These are phyloP conservation scores for Xylota segnis DNA, from an alignment of 2,888 invertebrate genomes.

Conservation along the genomic window DNA sequence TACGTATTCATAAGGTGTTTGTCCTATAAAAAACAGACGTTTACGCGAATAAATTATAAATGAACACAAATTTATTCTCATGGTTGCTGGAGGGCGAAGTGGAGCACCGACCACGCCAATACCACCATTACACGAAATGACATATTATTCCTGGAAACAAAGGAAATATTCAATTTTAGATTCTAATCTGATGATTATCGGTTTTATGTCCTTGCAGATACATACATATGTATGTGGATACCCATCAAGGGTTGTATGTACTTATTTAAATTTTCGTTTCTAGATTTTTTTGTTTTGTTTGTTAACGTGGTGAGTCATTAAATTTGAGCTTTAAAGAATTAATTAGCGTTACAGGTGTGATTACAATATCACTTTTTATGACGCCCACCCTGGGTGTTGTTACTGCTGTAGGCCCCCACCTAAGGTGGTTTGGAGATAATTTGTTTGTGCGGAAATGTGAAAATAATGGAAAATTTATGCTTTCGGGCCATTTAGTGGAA, in stretches of 20 bases:
- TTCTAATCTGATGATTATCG: constrained; percentile 68
- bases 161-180: constrained; percentile 33
- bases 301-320: constrained; percentile 54
- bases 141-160: constrained; percentile 32
- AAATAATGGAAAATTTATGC: constrained; percentile 26
- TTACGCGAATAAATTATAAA: constrained; percentile 67
- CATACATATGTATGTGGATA: too few species aligned
- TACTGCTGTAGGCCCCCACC: neutral
- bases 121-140: constrained; percentile 17
- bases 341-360: constrained; percentile 66
- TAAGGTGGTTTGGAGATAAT: constrained; percentile 10
- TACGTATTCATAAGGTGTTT: constrained; percentile 37
- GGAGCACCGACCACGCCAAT: neutral
- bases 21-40: constrained; percentile 60
- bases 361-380: constrained; percentile 46
- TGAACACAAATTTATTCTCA: constrained; percentile 48
- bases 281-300: constrained; percentile 43
- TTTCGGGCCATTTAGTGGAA: neutral
- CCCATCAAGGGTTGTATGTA: neutral
- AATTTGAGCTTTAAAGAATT: constrained; percentile 51
- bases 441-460: constrained; percentile 5
- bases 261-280: constrained; percentile 54
- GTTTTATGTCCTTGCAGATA: constrained; percentile 64
- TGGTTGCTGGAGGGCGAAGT: neutral
- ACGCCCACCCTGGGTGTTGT: neutral